phyloP scores from a whole-genome alignment of 2,797 vertebrate genomes.

The Sebastes diploproa region DNA sequence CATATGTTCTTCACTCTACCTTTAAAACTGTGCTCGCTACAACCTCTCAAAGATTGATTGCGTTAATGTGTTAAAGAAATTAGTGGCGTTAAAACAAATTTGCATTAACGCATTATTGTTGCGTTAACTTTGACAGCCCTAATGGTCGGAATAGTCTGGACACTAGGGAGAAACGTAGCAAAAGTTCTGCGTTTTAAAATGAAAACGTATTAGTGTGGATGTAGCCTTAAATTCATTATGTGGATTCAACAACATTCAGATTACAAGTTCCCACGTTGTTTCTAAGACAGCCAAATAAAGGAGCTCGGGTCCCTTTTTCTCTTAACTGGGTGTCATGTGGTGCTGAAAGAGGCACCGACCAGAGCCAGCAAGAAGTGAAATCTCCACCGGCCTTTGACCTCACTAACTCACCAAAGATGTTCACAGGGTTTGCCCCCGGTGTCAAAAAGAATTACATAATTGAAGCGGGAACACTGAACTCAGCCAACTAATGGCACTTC shows the following conservation, averaged over 20 bases:
- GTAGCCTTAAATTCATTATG: constrained; percentile 5
- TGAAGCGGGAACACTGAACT: constrained; percentile 42
- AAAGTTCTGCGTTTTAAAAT: too few species aligned
- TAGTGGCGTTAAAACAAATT: too few species aligned
- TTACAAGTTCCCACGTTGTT: constrained; percentile 11
- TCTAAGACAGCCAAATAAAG: constrained; percentile 11
- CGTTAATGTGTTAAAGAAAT: too few species aligned
- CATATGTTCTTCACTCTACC: too few species aligned
- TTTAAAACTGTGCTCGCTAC: too few species aligned
- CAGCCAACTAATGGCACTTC: constrained; percentile 37
- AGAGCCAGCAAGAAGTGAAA: constrained; percentile 32
- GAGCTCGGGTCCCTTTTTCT: background rate
- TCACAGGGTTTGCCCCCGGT: constrained; percentile 31
- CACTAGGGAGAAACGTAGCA: too few species aligned
- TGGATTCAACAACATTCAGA: background rate
- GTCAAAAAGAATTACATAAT: constrained; percentile 54
- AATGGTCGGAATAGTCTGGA: too few species aligned
- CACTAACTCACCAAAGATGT: constrained; percentile 57
- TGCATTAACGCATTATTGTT: too few species aligned
- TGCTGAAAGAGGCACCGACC: constrained; percentile 24
- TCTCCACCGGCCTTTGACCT: constrained; percentile 48
- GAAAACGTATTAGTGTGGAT: background rate
- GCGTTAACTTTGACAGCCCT: too few species aligned
- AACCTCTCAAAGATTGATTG: too few species aligned
- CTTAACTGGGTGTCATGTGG: constrained; percentile 10